Evolutionary conservation across 1,140 invertebrate genomes (phyloP).

Genomic region (Thaumetopoea pityocampa): DNA sequence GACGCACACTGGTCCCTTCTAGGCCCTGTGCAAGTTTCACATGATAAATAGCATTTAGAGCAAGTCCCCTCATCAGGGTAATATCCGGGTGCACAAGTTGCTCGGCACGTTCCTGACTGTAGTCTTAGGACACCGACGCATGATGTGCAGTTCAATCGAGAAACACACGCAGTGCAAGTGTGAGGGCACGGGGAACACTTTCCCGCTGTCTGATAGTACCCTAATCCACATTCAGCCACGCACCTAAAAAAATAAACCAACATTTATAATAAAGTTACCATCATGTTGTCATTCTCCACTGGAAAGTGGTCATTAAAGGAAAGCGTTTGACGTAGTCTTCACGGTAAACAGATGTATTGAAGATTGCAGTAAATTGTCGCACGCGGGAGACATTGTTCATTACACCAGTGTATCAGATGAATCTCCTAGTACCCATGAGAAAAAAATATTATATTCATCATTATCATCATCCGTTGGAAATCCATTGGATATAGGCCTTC

Average conservation of each 20-base stretch:
- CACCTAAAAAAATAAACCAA: constrained; percentile 76
- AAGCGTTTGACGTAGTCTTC: no score
- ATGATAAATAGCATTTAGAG: constrained; percentile 87
- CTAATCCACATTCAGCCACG: constrained; percentile 84
- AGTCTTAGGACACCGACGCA: constrained; percentile 84
- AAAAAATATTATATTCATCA: no score
- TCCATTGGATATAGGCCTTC: no score
- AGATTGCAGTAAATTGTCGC: no score
- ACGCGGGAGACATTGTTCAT: no score
- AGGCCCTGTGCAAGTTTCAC: constrained; percentile 81
- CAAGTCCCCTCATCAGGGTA: constrained; percentile 89
- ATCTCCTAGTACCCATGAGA: no score
- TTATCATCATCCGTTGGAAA: no score
- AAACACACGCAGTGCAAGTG: constrained; percentile 85
- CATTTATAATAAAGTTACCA: no score
- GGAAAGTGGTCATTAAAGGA: constrained; percentile 20
- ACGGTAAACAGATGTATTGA: no score
- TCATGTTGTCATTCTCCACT: no score
- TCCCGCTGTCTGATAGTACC: constrained; percentile 82
- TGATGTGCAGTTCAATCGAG: constrained; percentile 84
- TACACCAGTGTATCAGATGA: no score
- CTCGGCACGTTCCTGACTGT: constrained; percentile 87
- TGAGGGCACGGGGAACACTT: constrained; percentile 85
- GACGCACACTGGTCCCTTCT: constrained; percentile 88
- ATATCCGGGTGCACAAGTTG: constrained; percentile 84